Base-by-base conservation (phyloP, 2,113 vertebrate genomes). In the Pollachius pollachius region DNA sequence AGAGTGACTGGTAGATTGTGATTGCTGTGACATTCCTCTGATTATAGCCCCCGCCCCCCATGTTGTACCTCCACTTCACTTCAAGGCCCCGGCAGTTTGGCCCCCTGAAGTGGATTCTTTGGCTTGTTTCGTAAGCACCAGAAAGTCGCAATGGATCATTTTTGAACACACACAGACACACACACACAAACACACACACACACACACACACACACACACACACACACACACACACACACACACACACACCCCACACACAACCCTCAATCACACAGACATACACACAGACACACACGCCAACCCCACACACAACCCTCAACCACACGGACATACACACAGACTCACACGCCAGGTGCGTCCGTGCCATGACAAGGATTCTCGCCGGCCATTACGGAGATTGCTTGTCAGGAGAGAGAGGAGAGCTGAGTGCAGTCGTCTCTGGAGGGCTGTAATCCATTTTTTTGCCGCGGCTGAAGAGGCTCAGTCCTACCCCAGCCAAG, bases 381-480 rank as follows among this genome's bases (percentile, higher is more conserved):
- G 64, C 67, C 78, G 68, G 68, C 86, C 82, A 91, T 90, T 91
- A 91, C 70, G 79, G 81, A 82, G 74, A 91, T 87, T 86, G 84
- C 81, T 80, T 75, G 74, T 73, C 7, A 77, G 68, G 81, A 68
- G 69, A 48, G 41, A 48, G 41, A 48, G 41, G 41, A 13, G 41
- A 48, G 41, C 41, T 57, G 73, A 77, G 67, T 82, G 75, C 54
- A 79, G 76, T 76, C 82, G 85, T 86, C 84, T 82, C 78, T 57
- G 16, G 82, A 72, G 77, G 73, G 68, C 80, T 85, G 77, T 81
- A 90, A 92, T 92, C 90, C 89, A 87, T 90, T 87, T 74, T 79
- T 88, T 86, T 82, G 85, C 81, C 67, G 68, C 74, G 73, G 65
- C 75, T 57, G 71, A 80, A 58, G 69, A 74, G 75, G 52, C 74